These are phyloP conservation scores for Urocitellus parryii DNA, from an alignment of 2,113 vertebrate genomes.

Conservation along the genomic window DNA sequence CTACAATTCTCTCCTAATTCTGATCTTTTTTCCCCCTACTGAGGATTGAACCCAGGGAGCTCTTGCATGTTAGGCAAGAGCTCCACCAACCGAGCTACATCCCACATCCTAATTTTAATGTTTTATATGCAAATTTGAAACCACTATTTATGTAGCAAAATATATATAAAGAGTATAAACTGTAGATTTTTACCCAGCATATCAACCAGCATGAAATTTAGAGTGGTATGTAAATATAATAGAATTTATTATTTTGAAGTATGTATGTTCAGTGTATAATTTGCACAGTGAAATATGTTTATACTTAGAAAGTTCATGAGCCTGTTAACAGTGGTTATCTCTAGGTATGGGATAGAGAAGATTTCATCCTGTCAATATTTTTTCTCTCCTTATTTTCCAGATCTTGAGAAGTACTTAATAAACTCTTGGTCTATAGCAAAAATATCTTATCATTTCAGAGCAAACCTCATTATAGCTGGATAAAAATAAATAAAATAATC, in stretches of 20 bases:
- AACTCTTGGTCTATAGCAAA: slow-evolving; percentile 18
- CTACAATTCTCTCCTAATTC: neutral
- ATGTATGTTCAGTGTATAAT: neutral
- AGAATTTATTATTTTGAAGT: slow-evolving; percentile 17
- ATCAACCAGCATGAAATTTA: slow-evolving; percentile 22
- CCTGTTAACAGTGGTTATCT: neutral
- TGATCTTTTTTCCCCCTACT: too few relatives aligned
- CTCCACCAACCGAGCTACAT: too few relatives aligned
- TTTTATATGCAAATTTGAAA: slow-evolving; percentile 24
- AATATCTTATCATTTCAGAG: neutral
- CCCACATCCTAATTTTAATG: neutral
- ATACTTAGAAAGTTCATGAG: neutral
- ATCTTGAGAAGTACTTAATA: neutral
- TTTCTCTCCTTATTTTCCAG: neutral
- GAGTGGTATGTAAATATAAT: neutral
- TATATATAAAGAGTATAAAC: slow-evolving; percentile 19
- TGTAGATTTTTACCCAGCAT: neutral
- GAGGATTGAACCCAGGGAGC: too few relatives aligned
- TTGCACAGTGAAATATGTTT: neutral
- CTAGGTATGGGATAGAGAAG: neutral
- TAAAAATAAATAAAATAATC: neutral
- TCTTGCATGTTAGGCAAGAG: too few relatives aligned
- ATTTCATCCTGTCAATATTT: neutral
- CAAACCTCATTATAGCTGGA: slow-evolving; percentile 8
- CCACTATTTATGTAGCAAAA: neutral